Evolutionary conservation across 2,888 invertebrate genomes (phyloP), one percentile per base, ranked within the genome.

Genomic region (Drosophila birchii): DNA sequence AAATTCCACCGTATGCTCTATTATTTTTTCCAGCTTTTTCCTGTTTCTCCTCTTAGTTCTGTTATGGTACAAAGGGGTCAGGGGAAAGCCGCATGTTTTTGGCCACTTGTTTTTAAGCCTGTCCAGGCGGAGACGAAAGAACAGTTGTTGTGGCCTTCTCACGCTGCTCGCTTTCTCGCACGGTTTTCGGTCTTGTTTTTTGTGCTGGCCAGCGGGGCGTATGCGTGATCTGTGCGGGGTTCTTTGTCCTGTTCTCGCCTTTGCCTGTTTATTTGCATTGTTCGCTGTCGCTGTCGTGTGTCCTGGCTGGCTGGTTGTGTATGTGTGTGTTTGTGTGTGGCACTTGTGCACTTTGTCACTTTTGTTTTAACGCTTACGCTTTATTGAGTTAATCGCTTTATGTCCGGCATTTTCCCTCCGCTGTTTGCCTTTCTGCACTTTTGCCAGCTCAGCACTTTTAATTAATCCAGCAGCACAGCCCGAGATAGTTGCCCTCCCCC

Each of bases 331-430:
- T n/a, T 72, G 76, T 61, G 51, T 75, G 75, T 78, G 81, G 56
- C 75, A 57, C 74, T 63, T 66, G 72, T 68, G 73, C 81, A 82
- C 85, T 81, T 81, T 81, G 81, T 81, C 81, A 82, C 86, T 81
- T 85, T 80, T 80, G 85, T 80, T 80, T 80, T 81, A 81, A 76
- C 82, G 83, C 80, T 81, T 76, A 72, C 81, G 83, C 86, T 81
- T 81, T 81, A 81, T 81, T 81, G 86, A 81, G 86, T 81, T 81
- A 81, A 85, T 81, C 81, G 81, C 86, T 81, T 81, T 81, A 81
- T 81, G 82, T 82, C 75, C 75, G 43, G 64, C 57, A 57, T 73
- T 57, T 38, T 34, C 44, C 49, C 36, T 18, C 44, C 62, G 64
- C 51, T 85, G 78, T 85, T 81, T 82, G 82, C 80, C 76, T 80